Evolutionary conservation across 1,140 invertebrate species (phyloP).

Genomic region (Nomia melanderi): DNA sequence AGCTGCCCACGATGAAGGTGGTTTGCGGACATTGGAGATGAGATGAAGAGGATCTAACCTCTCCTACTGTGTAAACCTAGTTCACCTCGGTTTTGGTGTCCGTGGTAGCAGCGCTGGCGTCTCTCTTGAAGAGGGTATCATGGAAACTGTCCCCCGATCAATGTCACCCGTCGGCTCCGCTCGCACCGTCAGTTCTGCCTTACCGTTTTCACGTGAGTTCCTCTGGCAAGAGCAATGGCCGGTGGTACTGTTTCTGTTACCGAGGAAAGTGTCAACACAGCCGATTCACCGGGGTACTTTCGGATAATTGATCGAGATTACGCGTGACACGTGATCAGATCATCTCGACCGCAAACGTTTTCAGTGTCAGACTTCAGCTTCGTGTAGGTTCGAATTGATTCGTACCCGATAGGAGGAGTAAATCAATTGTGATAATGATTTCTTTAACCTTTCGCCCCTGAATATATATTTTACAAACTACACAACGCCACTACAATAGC

Average conservation of each 20-base stretch:
- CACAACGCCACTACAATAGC: too few species aligned
- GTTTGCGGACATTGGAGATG: slow-evolving; percentile 51
- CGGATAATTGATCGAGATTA: slow-evolving; percentile 12
- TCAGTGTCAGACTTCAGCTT: not conserved
- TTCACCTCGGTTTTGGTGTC: slow-evolving; percentile 44
- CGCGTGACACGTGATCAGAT: not conserved
- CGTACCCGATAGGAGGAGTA: too few species aligned
- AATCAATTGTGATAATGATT: too few species aligned
- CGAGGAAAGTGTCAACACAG: slow-evolving; percentile 12
- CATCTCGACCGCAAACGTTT: not conserved
- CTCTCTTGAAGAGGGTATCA: slow-evolving; percentile 50
- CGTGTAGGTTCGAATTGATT: too few species aligned
- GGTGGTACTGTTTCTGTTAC: slow-evolving; percentile 28
- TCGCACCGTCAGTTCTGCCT: slow-evolving; percentile 3
- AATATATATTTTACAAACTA: too few species aligned
- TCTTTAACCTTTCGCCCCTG: too few species aligned
- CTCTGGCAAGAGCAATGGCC: slow-evolving; percentile 34
- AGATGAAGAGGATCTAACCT: slow-evolving; percentile 53
- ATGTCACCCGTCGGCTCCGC: slow-evolving; percentile 41
- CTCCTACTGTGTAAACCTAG: slow-evolving; percentile 52
- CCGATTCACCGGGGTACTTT: not conserved
- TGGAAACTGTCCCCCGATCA: slow-evolving; percentile 48
- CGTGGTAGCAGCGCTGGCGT: slow-evolving; percentile 5
- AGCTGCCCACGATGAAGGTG: slow-evolving; percentile 9
- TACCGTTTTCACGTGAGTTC: slow-evolving; percentile 19